Evolutionary conservation across 1,140 invertebrate genomes (phyloP).

Genomic region (Tenebrio molitor): DNA sequence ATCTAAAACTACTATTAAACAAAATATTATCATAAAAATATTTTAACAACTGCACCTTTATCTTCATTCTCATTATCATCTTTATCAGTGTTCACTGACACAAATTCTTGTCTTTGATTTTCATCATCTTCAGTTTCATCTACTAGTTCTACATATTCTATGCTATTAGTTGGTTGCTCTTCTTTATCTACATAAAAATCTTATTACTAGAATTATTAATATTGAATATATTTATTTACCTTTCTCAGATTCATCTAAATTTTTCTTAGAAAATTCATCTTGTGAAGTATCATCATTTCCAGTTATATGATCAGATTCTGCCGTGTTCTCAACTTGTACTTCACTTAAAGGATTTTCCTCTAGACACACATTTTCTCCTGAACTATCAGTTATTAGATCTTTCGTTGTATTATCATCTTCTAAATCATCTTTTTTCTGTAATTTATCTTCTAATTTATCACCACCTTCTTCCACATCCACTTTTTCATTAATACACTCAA

Average conservation of each 20-base stretch:
- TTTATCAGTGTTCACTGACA: conserved; percentile 7
- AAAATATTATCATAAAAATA: no score
- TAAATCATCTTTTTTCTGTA: conserved; percentile 1
- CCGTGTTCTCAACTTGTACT: neutral
- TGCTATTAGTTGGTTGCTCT: conserved; percentile 7
- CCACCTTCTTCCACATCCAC: neutral
- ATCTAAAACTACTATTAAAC: conserved; percentile 46
- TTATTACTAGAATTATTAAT: no score
- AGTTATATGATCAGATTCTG: neutral
- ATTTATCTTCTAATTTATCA: conserved; percentile 20
- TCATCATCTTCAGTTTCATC: conserved; percentile 34
- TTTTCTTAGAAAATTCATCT: neutral
- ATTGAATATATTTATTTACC: neutral
- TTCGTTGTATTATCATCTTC: conserved; percentile 20
- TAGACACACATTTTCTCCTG: neutral
- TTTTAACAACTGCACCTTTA: neutral
- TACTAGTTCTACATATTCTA: conserved; percentile 30
- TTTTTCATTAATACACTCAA: neutral
- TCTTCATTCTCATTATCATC: conserved; percentile 33
- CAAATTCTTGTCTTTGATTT: neutral
- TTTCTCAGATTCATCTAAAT: conserved; percentile 6
- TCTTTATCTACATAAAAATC: conserved; percentile 3
- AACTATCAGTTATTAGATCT: neutral
- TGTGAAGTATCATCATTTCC: conserved; percentile 8
- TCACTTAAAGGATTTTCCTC: conserved; percentile 18